phyloP scores from a whole-genome alignment of 2,113 vertebrate species.

The Alligator mississippiensis region DNA sequence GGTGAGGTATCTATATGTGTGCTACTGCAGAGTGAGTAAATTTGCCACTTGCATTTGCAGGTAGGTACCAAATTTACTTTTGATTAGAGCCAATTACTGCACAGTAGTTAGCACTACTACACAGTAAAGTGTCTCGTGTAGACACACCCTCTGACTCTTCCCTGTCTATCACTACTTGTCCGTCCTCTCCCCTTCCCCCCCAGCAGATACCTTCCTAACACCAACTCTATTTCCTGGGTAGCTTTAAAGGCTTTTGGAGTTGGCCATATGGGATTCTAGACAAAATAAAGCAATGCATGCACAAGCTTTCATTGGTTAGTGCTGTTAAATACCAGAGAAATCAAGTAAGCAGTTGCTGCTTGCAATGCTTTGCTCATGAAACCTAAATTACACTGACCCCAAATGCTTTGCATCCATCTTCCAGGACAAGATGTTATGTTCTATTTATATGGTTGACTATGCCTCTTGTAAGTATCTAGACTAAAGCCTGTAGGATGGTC shows the following conservation, averaged over 20 bases:
- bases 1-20: too few species aligned
- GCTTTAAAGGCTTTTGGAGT: neutral
- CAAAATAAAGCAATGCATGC: neutral
- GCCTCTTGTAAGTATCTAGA: constrained; percentile 27
- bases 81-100: too few species aligned
- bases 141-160: neutral
- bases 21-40: too few species aligned
- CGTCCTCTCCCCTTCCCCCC: neutral
- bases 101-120: too few species aligned
- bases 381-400: neutral
- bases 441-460: constrained; percentile 8
- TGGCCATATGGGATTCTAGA: neutral
- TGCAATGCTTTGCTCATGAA: neutral
- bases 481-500: constrained; percentile 20
- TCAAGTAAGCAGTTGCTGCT: neutral
- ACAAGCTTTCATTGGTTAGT: neutral
- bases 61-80: too few species aligned
- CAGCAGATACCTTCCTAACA: too few species aligned
- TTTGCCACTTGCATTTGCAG: too few species aligned
- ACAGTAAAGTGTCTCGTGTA: too few species aligned
- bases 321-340: neutral
- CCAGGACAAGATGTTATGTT: neutral
- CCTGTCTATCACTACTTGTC: neutral
- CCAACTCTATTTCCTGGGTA: too few species aligned
- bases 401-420: neutral